Conservation (phyloP, 2,113 vertebrate species). For the Raja brachyura region DNA sequence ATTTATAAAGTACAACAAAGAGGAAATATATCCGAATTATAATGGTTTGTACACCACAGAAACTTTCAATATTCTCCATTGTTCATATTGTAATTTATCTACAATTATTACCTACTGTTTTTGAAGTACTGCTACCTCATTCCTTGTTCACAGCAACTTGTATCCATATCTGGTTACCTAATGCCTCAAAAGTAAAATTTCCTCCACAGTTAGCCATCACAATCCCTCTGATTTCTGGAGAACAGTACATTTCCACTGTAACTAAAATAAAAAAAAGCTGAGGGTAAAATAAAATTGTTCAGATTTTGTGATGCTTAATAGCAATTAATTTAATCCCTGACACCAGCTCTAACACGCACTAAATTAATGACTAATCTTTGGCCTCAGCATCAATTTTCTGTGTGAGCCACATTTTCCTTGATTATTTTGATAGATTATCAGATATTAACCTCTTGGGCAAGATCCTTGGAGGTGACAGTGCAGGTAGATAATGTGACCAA, state of each 20-base stretch:
- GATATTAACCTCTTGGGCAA: no score
- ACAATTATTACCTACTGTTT: neutral
- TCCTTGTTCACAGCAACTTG: neutral
- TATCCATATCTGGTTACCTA: neutral
- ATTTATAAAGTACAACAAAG: neutral
- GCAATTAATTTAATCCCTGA: no score
- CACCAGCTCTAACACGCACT: no score
- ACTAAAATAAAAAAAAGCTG: neutral
- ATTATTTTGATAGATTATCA: no score
- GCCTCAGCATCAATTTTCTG: no score
- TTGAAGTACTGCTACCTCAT: neutral
- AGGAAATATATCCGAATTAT: neutral
- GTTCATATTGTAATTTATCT: neutral
- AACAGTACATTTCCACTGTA: neutral
- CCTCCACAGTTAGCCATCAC: neutral
- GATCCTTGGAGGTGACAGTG: no score
- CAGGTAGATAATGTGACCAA: no score
- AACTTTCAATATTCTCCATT: neutral
- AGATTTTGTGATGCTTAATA: neutral
- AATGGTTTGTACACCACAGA: neutral
- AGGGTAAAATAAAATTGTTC: neutral
- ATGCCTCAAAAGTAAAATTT: neutral
- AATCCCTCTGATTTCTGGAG: neutral
- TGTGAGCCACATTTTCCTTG: no score
- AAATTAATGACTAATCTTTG: no score